Percentiles rank a stretch among this genome's conserved stretches.
phyloP scores from a whole-genome alignment of 2,888 invertebrate species.

The Lissocephala sabroskyi region DNA sequence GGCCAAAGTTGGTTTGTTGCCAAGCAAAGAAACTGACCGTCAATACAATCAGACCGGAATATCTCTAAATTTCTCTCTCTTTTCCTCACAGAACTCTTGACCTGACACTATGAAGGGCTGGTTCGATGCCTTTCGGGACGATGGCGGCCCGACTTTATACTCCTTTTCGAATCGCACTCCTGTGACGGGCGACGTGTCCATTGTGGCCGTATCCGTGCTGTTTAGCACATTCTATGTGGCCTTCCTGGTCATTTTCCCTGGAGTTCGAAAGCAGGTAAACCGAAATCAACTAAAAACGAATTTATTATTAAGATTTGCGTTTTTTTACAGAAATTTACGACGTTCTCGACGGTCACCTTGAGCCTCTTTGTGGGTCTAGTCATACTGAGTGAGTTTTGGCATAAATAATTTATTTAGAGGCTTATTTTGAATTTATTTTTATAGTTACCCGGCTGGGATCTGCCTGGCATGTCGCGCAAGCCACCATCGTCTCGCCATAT shows the following conservation, averaged over 20 bases:
- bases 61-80: no score
- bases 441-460: slow-evolving; percentile 92
- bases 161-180: slow-evolving; percentile 95
- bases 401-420: slow-evolving; percentile 3
- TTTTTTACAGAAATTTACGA: slow-evolving; percentile 86
- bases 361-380: slow-evolving; percentile 95
- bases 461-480: slow-evolving; percentile 92
- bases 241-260: slow-evolving; percentile 96
- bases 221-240: slow-evolving; percentile 94
- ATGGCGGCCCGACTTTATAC: slow-evolving; percentile 97
- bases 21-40: no score
- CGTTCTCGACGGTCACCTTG: slow-evolving; percentile 91
- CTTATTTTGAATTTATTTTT: slow-evolving; percentile 53
- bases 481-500: slow-evolving; percentile 88
- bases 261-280: slow-evolving; percentile 91
- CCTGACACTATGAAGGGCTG: slow-evolving; percentile 92
- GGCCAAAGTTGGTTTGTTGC: no score
- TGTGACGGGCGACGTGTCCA: slow-evolving; percentile 93
- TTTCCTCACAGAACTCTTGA: slow-evolving; percentile 11
- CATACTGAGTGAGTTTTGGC: slow-evolving; percentile 84
- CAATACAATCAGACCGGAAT: no score
- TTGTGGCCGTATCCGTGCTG: slow-evolving; percentile 87
- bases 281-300: not conserved
- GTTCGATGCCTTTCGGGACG: slow-evolving; percentile 97
- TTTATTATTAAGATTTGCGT: not conserved